Base-by-base conservation (phyloP, 2,888 invertebrate genomes). In the Apotomis betuletana region DNA sequence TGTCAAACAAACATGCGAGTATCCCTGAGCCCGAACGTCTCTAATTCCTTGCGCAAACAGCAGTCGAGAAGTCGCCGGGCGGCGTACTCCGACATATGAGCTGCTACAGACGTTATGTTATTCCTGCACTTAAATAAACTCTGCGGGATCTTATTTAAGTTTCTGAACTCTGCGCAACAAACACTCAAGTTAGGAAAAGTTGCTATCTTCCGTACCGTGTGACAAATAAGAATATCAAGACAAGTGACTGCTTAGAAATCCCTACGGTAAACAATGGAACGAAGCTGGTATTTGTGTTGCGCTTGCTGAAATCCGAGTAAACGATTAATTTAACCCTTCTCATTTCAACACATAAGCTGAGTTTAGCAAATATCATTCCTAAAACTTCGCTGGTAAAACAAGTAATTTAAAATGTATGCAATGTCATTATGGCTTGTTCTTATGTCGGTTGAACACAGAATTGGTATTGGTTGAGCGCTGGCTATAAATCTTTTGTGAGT, bases 131-230 rank as follows among this genome's bases (percentile, higher is more conserved):
- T 86, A 85, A 87, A 86, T 83, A 88, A 89, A 90, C 86, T 89
- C 81, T 83, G 78, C 79, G 76, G 82, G 81, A 87, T 87, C 87
- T 87, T 89, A 89, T 91, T 90, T 90, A 89, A 90, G 84, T 91
- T 90, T 83, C 77, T 79, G 74, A 81, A 82, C 83, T 76, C 69
- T 10, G 65, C 67, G 77, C 75, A 74, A 74, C 76, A 76, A 77
- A 77, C 77, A 77, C 75, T 72, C 76, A 67, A 69, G 73, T 74
- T 70, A 70, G 73, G 61, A 60, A 69, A 71, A 75, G 69, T 75
- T 75, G 70, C 36, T 74, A 70, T 73, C 69, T 73, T 59, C 65
- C 61, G 71, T 69, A n/a, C 67, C 69, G 73, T 69, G 69, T 69
- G 69, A 68, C 72, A 68, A 72, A 72, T 72, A 72, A 68, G 72